A percentile compares a stretch with the other conserved stretches of the same genome.
Evolutionary conservation across 1,140 invertebrate species (phyloP).

Genomic region (Sycobia sp.): DNA sequence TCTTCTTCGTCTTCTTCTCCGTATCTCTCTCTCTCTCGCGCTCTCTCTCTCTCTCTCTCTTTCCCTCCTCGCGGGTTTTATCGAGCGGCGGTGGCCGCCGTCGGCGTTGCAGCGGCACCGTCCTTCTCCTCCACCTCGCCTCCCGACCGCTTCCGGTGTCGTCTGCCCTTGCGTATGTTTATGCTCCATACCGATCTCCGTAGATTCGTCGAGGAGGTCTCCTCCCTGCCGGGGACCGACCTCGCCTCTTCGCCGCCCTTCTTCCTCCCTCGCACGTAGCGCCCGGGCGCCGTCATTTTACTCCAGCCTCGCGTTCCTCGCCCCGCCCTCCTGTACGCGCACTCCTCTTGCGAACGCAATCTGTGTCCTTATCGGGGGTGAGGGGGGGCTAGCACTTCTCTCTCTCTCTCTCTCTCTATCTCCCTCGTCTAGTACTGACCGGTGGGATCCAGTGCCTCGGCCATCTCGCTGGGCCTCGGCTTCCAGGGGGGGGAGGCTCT

Average conservation of each 20-base stretch:
- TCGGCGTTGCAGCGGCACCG: conserved; percentile 21
- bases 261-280: not conserved
- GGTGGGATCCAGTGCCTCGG: too few relatives aligned
- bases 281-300: too few relatives aligned
- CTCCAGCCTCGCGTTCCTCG: too few relatives aligned
- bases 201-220: conserved; percentile 56
- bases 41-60: conserved; percentile 20
- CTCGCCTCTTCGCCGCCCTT: conserved; percentile 24
- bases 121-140: conserved; percentile 10
- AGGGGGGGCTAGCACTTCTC: too few relatives aligned
- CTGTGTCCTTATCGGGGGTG: too few relatives aligned
- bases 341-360: too few relatives aligned
- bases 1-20: too few relatives aligned
- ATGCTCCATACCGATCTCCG: conserved; percentile 59
- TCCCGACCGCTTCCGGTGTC: conserved; percentile 33
- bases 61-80: conserved; percentile 28
- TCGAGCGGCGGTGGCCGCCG: conserved; percentile 23
- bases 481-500: too few relatives aligned
- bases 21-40: conserved; percentile 26
- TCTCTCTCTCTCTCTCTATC: too few relatives aligned
- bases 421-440: too few relatives aligned
- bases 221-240: conserved; percentile 52
- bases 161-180: conserved; percentile 60
- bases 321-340: not conserved
- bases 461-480: too few relatives aligned